A percentile compares a stretch with the other conserved stretches of the same genome.
phyloP scores from a whole-genome alignment of 2,797 vertebrate species.

The Vultur gryphus region DNA sequence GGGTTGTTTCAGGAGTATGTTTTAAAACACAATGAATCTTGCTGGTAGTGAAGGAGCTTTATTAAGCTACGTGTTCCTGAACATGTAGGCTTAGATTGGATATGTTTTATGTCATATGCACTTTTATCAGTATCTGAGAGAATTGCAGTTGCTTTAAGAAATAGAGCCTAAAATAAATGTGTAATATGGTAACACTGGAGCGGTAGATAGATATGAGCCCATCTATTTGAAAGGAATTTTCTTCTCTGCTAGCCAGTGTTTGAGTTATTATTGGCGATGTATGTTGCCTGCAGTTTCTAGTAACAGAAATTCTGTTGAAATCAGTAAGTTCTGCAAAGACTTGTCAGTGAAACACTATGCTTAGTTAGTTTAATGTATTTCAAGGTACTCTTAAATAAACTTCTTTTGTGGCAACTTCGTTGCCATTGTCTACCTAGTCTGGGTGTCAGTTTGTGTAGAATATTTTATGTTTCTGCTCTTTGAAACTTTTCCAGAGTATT shows the following conservation, averaged over 20 bases:
- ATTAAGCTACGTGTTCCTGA: background rate
- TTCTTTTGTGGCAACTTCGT: background rate
- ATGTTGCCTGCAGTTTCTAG: background rate
- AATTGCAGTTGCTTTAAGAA: background rate
- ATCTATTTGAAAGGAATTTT: background rate
- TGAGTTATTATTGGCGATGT: background rate
- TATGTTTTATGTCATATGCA: background rate
- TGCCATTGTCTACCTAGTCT: background rate
- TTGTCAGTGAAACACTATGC: background rate
- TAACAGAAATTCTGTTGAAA: background rate
- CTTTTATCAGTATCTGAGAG: background rate
- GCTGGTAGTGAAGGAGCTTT: background rate
- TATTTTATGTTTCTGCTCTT: background rate
- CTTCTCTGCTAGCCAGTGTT: background rate
- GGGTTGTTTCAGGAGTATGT: background rate
- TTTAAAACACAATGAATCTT: background rate
- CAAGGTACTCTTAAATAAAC: background rate
- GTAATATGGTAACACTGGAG: rapidly evolving
- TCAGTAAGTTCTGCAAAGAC: background rate
- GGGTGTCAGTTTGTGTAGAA: background rate
- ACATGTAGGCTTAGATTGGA: background rate
- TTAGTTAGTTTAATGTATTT: background rate
- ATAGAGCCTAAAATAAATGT: background rate
- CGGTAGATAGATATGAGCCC: rapidly evolving
- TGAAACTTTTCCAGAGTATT: background rate